Base-by-base conservation (phyloP, 2,113 vertebrate species). In the Lanius collurio region DNA sequence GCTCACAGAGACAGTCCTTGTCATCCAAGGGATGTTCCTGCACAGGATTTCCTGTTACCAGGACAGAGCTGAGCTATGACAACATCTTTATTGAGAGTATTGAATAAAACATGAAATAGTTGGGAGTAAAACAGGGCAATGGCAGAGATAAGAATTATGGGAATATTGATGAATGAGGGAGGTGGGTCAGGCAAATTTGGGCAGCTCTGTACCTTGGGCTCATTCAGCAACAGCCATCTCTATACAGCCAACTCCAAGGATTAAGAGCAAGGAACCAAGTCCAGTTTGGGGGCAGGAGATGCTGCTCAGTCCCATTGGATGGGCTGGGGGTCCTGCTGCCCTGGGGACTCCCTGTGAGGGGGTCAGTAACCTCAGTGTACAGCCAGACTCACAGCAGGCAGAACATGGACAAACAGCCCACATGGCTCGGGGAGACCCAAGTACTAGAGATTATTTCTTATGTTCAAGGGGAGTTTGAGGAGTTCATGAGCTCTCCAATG, bases 341-440 rank as follows among this genome's bases (percentile, higher is more conserved):
- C 21, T 13, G 37, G 55, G 62, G 65, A 13, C 14, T 31, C 68
- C 62, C 44, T 11, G 39, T 0, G 17, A 70, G 50, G n/a, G 28
- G 31, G 50, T 65, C 35, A 15, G 77, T 3, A 52, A 20, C 23
- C 76, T 10, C 31, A 18, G 39, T 0, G 24, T 7, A 39, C 31
- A 8, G 2, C 28, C 41, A n/a, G 35, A 6, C 19, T 9, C 56
- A 9, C 49, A 37, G 10, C 49, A 47, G 15, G 60, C n/a, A 16
- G 65, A 24, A 4, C 2, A 16, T 0, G 49, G 44, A 35, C 35
- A 59, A 33, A 2, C n/a, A 88, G 49, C 49, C 27, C 7, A 3
- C 3, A 0, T 3, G 37, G 47, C 57, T 42, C 6, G 0, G 0
- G 5, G 37, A 47, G 10, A 26, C 8, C 19, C 12, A 1, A 35